phyloP scores from a whole-genome alignment of 1,140 invertebrate genomes.

The Probaryconus sp. region DNA sequence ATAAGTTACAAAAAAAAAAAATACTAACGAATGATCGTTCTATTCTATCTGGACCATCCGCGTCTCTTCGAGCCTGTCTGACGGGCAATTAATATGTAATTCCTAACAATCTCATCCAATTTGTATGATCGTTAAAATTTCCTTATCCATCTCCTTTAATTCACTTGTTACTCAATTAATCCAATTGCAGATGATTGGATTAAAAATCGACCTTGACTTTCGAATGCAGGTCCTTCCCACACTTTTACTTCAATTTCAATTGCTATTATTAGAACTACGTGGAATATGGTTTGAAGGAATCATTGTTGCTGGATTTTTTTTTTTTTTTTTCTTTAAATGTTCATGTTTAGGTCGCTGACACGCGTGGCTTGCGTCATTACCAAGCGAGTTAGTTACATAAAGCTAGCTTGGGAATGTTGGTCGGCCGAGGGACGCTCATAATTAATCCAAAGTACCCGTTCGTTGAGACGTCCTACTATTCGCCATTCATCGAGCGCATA shows the following conservation, averaged over 20 bases:
- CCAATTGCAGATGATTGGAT: background rate
- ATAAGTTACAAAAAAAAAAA: too few species aligned
- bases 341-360: constrained; percentile 32
- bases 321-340: too few species aligned
- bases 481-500: constrained; percentile 14
- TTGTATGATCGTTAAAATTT: too few species aligned
- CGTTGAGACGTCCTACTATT: constrained; percentile 42
- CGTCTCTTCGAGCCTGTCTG: too few species aligned
- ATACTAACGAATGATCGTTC: too few species aligned
- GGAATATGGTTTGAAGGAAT: too few species aligned
- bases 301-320: too few species aligned
- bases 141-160: too few species aligned
- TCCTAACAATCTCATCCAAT: too few species aligned
- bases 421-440: constrained; percentile 19
- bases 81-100: too few species aligned
- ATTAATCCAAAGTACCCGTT: constrained; percentile 51
- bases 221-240: background rate
- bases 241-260: constrained; percentile 4
- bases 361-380: constrained; percentile 42
- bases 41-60: too few species aligned
- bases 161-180: constrained; percentile 7
- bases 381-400: constrained; percentile 41
- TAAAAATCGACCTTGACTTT: constrained; percentile 8
- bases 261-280: too few species aligned
- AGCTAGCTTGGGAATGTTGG: constrained; percentile 41